phyloP scores from a whole-genome alignment of 1,140 invertebrate species.

The Neodiprion pinetum region DNA sequence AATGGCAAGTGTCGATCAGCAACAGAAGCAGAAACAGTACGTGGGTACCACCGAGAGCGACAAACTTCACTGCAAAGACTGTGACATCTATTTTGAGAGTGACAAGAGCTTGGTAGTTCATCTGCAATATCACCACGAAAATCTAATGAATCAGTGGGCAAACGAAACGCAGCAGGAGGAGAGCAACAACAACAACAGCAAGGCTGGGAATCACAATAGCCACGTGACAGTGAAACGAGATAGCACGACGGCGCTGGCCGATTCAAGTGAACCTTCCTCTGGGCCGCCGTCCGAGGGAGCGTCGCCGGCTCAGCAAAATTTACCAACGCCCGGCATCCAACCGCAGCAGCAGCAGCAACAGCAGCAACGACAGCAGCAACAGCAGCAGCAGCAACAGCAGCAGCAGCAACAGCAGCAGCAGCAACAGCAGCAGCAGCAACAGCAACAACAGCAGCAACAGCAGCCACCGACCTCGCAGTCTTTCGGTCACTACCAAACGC shows the following conservation, averaged over 20 bases:
- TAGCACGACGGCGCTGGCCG: conserved; percentile 65
- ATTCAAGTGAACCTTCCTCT: conserved; percentile 65
- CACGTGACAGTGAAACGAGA: conserved; percentile 55
- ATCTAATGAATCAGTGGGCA: conserved; percentile 78
- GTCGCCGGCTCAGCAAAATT: conserved; percentile 34
- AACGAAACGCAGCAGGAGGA: conserved; percentile 66
- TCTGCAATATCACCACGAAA: conserved; percentile 80
- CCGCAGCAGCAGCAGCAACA: conserved; percentile 63
- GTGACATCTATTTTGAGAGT: conserved; percentile 76
- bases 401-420: conserved; percentile 41
- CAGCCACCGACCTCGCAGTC: conserved; percentile 28
- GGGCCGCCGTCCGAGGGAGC: conserved; percentile 42
- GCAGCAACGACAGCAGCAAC: conserved; percentile 54
- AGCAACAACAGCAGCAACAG: conserved; percentile 44
- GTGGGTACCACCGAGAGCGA: conserved; percentile 56
- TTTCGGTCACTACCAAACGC: conserved; percentile 38
- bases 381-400: conserved; percentile 29
- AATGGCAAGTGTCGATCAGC: conserved; percentile 49
- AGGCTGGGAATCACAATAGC: conserved; percentile 57
- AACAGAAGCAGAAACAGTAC: conserved; percentile 37
- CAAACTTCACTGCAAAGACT: conserved; percentile 74
- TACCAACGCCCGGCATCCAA: conserved; percentile 26
- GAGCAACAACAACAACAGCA: conserved; percentile 73
- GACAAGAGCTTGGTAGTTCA: conserved; percentile 79
- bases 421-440: conserved; percentile 62